These are phyloP conservation scores for Zosterops lateralis DNA, from an alignment of 2,113 vertebrate genomes.

Conservation along the genomic window DNA sequence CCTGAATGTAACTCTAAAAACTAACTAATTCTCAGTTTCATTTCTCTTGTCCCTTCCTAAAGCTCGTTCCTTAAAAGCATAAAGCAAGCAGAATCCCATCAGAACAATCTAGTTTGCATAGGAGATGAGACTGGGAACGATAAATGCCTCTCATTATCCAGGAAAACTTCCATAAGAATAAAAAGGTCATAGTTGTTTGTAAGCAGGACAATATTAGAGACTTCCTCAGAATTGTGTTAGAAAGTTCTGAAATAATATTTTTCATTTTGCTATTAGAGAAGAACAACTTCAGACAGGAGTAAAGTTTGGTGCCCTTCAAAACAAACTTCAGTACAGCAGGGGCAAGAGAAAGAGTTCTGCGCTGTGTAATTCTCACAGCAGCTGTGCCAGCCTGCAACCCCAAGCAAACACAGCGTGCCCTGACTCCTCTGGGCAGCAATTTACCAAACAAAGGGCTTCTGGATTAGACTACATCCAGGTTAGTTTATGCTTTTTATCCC, in stretches of 20 bases:
- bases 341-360: neutral
- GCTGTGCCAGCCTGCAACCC: neutral
- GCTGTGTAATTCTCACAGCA: neutral
- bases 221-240: neutral
- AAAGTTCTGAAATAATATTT: neutral
- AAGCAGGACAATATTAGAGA: neutral
- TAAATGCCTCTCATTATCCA: neutral
- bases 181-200: neutral
- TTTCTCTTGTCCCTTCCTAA: neutral
- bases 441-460: neutral
- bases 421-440: neutral
- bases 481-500: too few relatives aligned
- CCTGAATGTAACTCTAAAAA: neutral
- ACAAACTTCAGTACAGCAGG: neutral
- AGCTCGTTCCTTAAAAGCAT: neutral
- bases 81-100: neutral
- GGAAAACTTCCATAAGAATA: neutral
- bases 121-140: slow-evolving; percentile 1
- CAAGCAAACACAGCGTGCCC: neutral
- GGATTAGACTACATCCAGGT: neutral
- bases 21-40: neutral
- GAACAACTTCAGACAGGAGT: neutral
- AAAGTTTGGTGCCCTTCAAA: neutral
- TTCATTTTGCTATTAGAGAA: neutral
- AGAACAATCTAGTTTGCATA: slow-evolving; percentile 36